A percentile compares a stretch with the other conserved stretches of the same genome.
These are phyloP conservation scores for Rhizomys pruinosus DNA, from an alignment of 2,113 vertebrate species.

Conservation along the genomic window DNA sequence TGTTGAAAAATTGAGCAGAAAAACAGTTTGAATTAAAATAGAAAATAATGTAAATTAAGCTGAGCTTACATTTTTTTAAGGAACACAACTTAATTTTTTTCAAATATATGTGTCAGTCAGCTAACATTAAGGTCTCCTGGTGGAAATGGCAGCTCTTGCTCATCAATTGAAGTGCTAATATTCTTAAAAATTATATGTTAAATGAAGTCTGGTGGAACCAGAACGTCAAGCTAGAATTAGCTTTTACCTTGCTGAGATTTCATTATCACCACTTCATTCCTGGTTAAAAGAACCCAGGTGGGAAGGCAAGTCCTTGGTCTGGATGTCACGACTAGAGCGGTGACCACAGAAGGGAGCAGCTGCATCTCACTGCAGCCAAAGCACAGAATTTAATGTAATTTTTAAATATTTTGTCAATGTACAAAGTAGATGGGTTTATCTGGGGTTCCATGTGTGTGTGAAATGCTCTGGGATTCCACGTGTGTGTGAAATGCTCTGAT, in stretches of 20 bases:
- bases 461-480: no score
- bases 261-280: not conserved
- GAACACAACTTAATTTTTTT: not conserved
- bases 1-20: conserved; percentile 44
- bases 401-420: not conserved
- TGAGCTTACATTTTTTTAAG: conserved; percentile 13
- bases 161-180: not conserved
- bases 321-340: not conserved
- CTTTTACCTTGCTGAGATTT: not conserved
- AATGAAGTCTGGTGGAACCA: not conserved
- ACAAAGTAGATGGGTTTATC: not conserved
- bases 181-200: conserved; percentile 17
- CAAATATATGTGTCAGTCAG: not conserved
- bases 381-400: not conserved
- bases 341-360: not conserved
- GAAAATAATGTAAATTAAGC: not conserved
- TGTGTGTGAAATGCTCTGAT: no score
- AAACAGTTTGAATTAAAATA: conserved; percentile 33
- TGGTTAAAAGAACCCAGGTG: not conserved
- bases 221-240: not conserved
- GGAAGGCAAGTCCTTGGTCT: not conserved
- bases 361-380: not conserved
- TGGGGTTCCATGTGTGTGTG: no score
- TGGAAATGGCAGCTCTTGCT: not conserved
- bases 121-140: not conserved